Conservation (phyloP, 2,888 invertebrate genomes). For the Esperia sulphurella region DNA sequence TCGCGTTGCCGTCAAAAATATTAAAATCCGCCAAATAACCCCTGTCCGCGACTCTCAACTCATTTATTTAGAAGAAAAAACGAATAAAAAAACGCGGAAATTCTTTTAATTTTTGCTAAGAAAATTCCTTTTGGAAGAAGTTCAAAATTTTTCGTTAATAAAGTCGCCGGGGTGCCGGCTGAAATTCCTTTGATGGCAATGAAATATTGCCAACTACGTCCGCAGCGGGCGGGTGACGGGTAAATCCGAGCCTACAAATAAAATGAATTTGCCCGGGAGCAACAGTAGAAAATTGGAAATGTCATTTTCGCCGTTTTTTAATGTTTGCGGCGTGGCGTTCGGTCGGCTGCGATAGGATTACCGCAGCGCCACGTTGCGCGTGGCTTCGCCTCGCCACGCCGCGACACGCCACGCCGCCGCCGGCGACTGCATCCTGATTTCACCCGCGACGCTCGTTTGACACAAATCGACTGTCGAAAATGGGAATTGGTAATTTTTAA, state of each 20-base stretch:
- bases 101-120: conserved; percentile 64
- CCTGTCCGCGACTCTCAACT: conserved; percentile 38
- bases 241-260: conserved; percentile 72
- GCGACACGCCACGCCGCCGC: conserved; percentile 16
- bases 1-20: conserved; percentile 31
- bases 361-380: conserved; percentile 26
- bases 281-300: conserved; percentile 80
- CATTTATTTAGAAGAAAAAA: conserved; percentile 48
- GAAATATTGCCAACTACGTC: conserved; percentile 65
- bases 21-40: conserved; percentile 41
- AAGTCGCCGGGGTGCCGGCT: conserved; percentile 44
- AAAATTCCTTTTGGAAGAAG: conserved; percentile 52
- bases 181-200: conserved; percentile 69
- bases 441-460: conserved; percentile 54
- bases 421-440: conserved; percentile 32
- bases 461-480: conserved; percentile 56
- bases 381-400: conserved; percentile 21
- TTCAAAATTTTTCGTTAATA: conserved; percentile 69
- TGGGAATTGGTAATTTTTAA: conserved; percentile 56
- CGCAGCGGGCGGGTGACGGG: conserved; percentile 8
- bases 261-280: conserved; percentile 73
- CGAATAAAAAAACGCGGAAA: conserved; percentile 54
- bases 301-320: conserved; percentile 80
- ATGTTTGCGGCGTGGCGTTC: conserved; percentile 66
- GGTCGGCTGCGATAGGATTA: conserved; percentile 56